phyloP scores from a whole-genome alignment of 2,113 vertebrate species.

The Helogale parvula region DNA sequence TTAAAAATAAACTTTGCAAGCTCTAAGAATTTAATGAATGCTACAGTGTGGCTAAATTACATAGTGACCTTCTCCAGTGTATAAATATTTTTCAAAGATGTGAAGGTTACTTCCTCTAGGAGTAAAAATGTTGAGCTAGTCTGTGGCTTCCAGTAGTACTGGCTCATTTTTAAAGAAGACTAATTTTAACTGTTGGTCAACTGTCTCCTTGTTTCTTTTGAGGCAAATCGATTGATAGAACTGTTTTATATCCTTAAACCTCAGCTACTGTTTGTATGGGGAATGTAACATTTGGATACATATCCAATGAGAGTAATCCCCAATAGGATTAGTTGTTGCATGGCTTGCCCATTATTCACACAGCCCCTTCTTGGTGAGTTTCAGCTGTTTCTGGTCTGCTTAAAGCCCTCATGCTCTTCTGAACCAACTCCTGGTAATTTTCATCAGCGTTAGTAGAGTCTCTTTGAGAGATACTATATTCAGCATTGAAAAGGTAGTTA shows the following conservation, averaged over 20 bases:
- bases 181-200: constrained; percentile 31
- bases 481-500: constrained; percentile 51
- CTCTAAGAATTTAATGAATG: constrained; percentile 45
- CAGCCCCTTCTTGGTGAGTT: background rate
- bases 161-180: constrained; percentile 30
- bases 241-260: background rate
- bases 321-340: background rate
- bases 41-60: background rate
- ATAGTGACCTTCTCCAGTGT: background rate
- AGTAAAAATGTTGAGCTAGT: background rate
- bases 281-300: background rate
- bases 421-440: constrained; percentile 60
- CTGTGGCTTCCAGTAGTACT: background rate
- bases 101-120: background rate
- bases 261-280: background rate
- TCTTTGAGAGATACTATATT: constrained; percentile 50
- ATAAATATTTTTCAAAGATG: background rate
- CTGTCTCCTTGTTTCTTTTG: background rate
- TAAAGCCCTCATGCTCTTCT: constrained; percentile 21
- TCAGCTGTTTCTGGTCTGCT: constrained; percentile 51
- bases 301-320: background rate
- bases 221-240: background rate
- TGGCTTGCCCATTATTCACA: background rate
- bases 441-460: constrained; percentile 32
- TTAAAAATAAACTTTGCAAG: background rate